phyloP scores from a whole-genome alignment of 2,113 vertebrate species.

The Hemiscyllium ocellatum region DNA sequence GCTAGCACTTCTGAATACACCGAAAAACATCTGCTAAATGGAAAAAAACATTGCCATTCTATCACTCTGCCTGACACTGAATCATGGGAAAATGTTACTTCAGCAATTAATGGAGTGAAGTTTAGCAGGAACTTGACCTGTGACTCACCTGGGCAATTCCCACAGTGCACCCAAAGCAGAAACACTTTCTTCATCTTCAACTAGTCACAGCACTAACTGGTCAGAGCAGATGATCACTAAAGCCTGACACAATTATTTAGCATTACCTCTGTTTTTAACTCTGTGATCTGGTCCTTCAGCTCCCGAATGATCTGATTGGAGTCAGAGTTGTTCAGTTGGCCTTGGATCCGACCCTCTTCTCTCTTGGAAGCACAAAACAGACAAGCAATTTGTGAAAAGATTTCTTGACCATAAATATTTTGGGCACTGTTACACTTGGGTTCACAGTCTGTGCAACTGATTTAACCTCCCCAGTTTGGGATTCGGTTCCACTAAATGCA shows the following conservation, averaged over 20 bases:
- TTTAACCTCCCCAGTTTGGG: no score
- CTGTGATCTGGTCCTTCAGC: constrained; percentile 82
- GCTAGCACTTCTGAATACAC: no score
- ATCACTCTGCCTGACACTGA: background rate
- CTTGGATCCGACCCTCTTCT: constrained; percentile 84
- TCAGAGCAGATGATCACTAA: background rate
- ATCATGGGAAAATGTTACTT: background rate
- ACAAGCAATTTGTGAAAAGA: background rate
- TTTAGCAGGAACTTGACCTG: background rate
- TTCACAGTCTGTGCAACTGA: background rate
- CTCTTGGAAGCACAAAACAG: constrained; percentile 54
- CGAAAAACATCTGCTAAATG: background rate
- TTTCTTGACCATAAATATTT: background rate
- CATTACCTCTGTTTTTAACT: constrained; percentile 80
- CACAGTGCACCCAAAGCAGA: background rate
- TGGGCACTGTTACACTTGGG: background rate
- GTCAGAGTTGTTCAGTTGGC: constrained; percentile 85
- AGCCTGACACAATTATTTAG: background rate
- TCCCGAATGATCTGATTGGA: constrained; percentile 84
- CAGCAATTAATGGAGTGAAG: background rate
- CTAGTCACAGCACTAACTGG: background rate
- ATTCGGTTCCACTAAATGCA: no score
- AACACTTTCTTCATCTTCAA: background rate
- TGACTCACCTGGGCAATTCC: background rate
- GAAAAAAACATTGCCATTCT: background rate